Evolutionary conservation across 2,113 vertebrate genomes (phyloP).

Genomic region (Bos indicus): DNA sequence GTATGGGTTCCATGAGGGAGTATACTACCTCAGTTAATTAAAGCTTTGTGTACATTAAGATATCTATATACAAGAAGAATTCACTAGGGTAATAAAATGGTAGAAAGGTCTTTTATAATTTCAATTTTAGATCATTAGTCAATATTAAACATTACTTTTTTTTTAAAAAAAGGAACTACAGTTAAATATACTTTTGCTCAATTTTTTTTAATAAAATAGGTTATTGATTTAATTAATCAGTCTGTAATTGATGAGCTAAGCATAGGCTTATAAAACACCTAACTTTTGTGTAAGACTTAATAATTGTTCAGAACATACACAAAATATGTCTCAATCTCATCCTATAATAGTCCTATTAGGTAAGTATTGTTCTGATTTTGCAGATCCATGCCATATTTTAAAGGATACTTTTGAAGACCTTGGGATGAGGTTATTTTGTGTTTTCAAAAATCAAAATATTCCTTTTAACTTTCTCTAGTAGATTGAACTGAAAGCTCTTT

Average conservation of each 20-base stretch:
- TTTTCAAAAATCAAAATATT: constrained; percentile 3
- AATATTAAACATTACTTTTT: not conserved
- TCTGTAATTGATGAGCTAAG: not conserved
- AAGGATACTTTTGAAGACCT: not conserved
- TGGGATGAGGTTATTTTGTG: not conserved
- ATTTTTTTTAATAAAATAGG: not conserved
- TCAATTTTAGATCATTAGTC: constrained; percentile 17
- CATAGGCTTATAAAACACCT: not conserved
- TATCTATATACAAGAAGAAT: not conserved
- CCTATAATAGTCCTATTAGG: not conserved
- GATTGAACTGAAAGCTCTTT: not conserved
- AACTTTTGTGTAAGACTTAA: not conserved
- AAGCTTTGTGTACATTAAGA: not conserved
- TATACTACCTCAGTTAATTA: constrained; percentile 1
- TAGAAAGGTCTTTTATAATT: not conserved
- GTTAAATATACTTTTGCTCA: not conserved
- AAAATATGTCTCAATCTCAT: not conserved
- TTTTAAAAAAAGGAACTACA: not conserved
- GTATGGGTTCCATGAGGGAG: not conserved
- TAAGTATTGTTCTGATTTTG: not conserved
- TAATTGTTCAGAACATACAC: not conserved
- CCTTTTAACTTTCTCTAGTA: not conserved
- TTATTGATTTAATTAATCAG: not conserved
- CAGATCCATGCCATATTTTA: not conserved
- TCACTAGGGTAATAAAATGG: not conserved